Base-by-base conservation (phyloP, 2,113 vertebrate genomes). In the Coracopsis vasa region DNA sequence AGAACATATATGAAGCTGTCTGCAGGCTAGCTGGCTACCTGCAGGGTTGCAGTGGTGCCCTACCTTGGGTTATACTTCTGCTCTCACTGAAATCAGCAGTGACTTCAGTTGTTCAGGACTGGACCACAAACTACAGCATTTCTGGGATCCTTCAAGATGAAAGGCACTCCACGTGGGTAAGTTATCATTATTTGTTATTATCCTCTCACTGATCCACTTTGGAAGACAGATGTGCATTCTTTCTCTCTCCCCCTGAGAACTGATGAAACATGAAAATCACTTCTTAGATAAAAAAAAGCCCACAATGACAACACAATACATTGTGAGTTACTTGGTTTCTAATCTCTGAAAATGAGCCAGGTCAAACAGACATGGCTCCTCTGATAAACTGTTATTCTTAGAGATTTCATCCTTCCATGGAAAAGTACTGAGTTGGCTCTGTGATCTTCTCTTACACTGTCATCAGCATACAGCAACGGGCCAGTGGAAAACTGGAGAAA, bases 361-460 rank as follows among this genome's bases (percentile, higher is more conserved):
- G 92, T 95, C 94, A 96, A 95, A 92, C 92, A 95, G 92, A 85
- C 80, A 86, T 73, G 44, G 88, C 93, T 96, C 62, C 88, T 85
- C 84, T 83, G 93, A 97, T 96, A 94, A 94, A 93, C 56, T 95
- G 92, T 97, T 95, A 80, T 95, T 97, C 93, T 93, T 95, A 84
- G 94, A 95, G 96, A 94, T 93, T 93, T 95, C 84, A 91, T 86
- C 90, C 90, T 93, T 86, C 90, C 94, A 88, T 97, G 97, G 97
- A 97, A 97, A 97, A 97, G 86, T 97, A 97, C 97, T 97, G 96
- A 92, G 95, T 88, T 96, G 86, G 91, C 85, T 91, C 85, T 81
- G 74, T 86, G 94, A 94, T 89, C 94, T 94, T 82, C 70, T 91
- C 60, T 95, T 71, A 37, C 64, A 58, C 91, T 97, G 95, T 94